Evolutionary conservation across 2,797 vertebrate genomes (phyloP).

Genomic region (Mormyrus hasselquistii): DNA sequence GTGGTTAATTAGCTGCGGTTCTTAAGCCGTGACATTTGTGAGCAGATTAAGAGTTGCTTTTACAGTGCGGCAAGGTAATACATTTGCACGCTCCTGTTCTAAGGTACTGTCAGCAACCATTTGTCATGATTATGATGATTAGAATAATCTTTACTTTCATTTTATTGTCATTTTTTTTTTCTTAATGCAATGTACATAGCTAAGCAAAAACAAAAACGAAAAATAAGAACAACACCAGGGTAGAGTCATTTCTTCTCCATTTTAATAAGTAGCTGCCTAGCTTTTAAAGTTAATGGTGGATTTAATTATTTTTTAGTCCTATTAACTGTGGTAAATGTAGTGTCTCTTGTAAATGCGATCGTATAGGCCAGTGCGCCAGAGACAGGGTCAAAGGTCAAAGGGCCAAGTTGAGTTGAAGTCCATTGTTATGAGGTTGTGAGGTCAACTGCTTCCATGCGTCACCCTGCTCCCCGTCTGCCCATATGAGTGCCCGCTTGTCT

Average conservation of each 20-base stretch:
- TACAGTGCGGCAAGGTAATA: slow-evolving; percentile 47
- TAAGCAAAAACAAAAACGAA: not conserved
- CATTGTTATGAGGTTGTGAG: slow-evolving; percentile 3
- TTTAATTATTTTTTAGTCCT: slow-evolving; percentile 16
- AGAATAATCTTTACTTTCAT: slow-evolving; percentile 11
- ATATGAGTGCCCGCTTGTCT: not conserved
- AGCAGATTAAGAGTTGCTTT: slow-evolving; percentile 53
- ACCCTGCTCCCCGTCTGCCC: not conserved
- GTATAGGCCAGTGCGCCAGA: not conserved
- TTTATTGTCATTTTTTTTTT: not conserved
- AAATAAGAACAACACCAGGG: not conserved
- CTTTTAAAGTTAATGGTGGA: not conserved
- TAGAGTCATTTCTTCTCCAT: not conserved
- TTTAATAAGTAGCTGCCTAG: not conserved
- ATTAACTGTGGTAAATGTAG: not conserved
- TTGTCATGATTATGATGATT: slow-evolving; percentile 6
- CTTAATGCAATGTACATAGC: slow-evolving; percentile 1
- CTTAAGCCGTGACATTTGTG: slow-evolving; percentile 67
- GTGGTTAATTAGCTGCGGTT: slow-evolving; percentile 73
- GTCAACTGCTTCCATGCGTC: not conserved
- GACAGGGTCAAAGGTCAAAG: slow-evolving; percentile 2
- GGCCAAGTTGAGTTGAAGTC: not conserved
- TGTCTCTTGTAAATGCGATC: not conserved
- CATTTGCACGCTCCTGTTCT: slow-evolving; percentile 40
- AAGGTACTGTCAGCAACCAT: not conserved